These are phyloP conservation scores for Drosophila diplacantha DNA, from an alignment of 2,888 invertebrate species.

Conservation along the genomic window DNA sequence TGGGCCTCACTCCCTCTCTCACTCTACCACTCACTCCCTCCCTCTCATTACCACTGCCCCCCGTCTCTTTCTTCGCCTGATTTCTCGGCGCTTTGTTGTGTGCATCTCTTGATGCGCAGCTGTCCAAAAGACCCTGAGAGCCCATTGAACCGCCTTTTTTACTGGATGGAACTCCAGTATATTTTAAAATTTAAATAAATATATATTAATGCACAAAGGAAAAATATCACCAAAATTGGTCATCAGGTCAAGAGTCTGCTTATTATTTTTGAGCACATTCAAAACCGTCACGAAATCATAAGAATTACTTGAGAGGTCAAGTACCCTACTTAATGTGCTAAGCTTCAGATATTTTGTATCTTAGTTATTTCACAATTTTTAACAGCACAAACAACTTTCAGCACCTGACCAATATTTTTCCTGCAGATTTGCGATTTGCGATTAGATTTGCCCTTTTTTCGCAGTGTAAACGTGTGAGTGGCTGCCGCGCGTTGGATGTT, in stretches of 20 bases:
- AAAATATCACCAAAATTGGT: slow-evolving; percentile 23
- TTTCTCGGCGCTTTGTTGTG: slow-evolving; percentile 25
- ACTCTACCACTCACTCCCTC: slow-evolving; percentile 32
- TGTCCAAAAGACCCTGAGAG: slow-evolving; percentile 62
- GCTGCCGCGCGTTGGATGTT: slow-evolving; percentile 39
- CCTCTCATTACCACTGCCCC: slow-evolving; percentile 23
- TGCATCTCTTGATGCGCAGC: slow-evolving; percentile 51
- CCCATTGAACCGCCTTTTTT: slow-evolving; percentile 63
- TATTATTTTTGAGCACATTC: slow-evolving; percentile 1
- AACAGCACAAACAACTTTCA: not conserved
- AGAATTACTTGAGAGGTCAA: not conserved
- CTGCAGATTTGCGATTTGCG: slow-evolving; percentile 1
- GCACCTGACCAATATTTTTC: slow-evolving; percentile 4
- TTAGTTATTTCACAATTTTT: slow-evolving; percentile 1
- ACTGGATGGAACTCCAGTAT: slow-evolving; percentile 40
- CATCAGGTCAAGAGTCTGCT: slow-evolving; percentile 15
- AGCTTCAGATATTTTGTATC: not conserved
- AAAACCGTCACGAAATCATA: not conserved
- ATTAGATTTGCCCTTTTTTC: slow-evolving; percentile 2
- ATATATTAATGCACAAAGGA: slow-evolving; percentile 19
- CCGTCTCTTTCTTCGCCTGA: slow-evolving; percentile 10
- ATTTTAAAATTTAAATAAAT: slow-evolving; percentile 9
- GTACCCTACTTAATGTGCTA: not conserved
- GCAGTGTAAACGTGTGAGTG: slow-evolving; percentile 9
- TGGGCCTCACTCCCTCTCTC: slow-evolving; percentile 23